Conservation (phyloP, 2,888 invertebrate species). For the Trilocha varians region DNA sequence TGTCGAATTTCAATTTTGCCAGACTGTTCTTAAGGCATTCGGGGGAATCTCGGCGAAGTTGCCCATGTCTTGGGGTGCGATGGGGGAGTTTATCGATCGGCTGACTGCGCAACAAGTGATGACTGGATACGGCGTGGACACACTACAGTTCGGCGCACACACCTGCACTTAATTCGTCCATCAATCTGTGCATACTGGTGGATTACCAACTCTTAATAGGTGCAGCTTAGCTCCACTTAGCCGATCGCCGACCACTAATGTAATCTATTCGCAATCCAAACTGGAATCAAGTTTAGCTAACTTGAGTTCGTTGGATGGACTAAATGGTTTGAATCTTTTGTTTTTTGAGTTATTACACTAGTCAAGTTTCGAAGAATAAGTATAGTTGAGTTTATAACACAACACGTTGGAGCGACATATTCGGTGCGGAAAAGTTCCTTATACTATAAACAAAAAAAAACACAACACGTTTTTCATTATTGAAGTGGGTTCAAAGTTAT, state of each 20-base stretch:
- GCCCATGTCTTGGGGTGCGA: constrained; percentile 7
- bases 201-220: not conserved
- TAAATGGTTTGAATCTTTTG: too few relatives aligned
- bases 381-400: too few relatives aligned
- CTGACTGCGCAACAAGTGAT: constrained; percentile 61
- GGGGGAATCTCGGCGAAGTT: not conserved
- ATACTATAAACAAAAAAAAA: too few relatives aligned
- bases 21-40: constrained; percentile 4
- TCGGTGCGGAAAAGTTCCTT: too few relatives aligned
- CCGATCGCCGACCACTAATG: not conserved
- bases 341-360: too few relatives aligned
- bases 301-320: too few relatives aligned
- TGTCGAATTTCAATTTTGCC: constrained; percentile 1
- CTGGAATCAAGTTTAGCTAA: not conserved
- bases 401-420: too few relatives aligned
- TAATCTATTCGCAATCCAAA: not conserved
- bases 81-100: constrained; percentile 45
- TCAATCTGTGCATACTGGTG: not conserved
- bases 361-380: too few relatives aligned
- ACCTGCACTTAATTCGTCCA: not conserved
- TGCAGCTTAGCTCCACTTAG: not conserved
- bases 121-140: constrained; percentile 7
- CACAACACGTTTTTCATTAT: too few relatives aligned
- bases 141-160: constrained; percentile 2
- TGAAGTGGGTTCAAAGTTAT: too few relatives aligned